Evolutionary conservation across 2,797 vertebrate species (phyloP).

Genomic region (Cynopterus sphinx): DNA sequence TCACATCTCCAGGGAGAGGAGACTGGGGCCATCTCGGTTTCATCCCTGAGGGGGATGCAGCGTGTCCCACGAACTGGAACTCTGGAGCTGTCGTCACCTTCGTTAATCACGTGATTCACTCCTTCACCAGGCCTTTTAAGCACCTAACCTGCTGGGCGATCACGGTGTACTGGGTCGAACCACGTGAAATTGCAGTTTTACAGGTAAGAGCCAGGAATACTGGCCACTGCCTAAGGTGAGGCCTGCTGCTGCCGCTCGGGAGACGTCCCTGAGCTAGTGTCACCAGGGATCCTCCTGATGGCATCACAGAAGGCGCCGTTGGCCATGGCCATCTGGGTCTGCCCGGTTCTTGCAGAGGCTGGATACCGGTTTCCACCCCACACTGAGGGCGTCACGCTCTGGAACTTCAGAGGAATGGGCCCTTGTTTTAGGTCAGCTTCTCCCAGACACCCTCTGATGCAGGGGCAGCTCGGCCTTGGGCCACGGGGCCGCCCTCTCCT

Average conservation of each 20-base stretch:
- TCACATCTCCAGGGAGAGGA: neutral
- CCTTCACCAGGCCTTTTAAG: neutral
- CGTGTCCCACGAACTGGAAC: neutral
- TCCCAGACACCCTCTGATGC: neutral
- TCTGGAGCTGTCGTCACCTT: neutral
- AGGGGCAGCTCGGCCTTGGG: neutral
- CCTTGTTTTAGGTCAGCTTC: neutral
- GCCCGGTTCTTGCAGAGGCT: neutral
- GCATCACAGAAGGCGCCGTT: neutral
- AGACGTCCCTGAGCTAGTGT: neutral
- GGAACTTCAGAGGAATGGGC: neutral
- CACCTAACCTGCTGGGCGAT: neutral
- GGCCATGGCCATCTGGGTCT: neutral
- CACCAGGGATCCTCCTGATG: neutral
- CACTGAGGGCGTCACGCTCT: no score
- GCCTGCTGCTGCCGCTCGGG: neutral
- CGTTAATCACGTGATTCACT: neutral
- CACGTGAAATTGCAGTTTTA: neutral
- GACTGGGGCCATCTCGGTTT: neutral
- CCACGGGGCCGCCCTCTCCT: fast-evolving
- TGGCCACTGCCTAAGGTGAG: neutral
- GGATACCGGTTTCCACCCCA: neutral
- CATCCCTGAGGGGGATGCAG: neutral
- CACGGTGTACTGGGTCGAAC: neutral
- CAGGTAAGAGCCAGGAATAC: neutral